Base-by-base conservation (phyloP, 2,797 vertebrate genomes). In the Emys orbicularis region DNA sequence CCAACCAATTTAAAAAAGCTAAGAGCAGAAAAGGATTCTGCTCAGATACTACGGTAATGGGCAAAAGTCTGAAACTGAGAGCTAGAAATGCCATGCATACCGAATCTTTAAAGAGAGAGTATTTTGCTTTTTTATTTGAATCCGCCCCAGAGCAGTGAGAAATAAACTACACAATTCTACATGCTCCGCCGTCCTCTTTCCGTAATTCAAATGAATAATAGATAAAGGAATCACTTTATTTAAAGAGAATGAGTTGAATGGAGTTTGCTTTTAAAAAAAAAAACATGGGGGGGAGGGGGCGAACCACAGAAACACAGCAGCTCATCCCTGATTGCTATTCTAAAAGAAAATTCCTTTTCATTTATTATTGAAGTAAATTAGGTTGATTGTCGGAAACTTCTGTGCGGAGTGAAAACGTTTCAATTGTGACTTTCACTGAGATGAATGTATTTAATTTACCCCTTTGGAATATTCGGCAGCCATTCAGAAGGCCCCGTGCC, bases 321-420 rank as follows among this genome's bases (percentile, higher is more conserved):
- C 91, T 96, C 47, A 44, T 89, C 97, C 93, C 93, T 87, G 95
- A 97, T 97, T 97, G 96, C 96, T 82, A 2, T 44, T 97, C 85
- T 88, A 56, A 90, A 94, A 87, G 90, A 86, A 88, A 83, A 91
- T 89, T 92, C 52, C 81, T 89, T 93, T 95, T 97, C 97, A 95
- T 97, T 98, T 97, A 97, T 98, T 97, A 97, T 95, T 96, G 97
- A 98, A 97, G 94, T 92, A 98, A 98, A 98, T 98, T 96, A 98
- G 94, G 95, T 94, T 96, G 96, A 98, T 98, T 97, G 98, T 97
- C 96, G 94, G 94, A 81, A 97, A 97, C n/a, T 91, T 93, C 94
- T 52, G 89, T 85, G 94, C 54, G 18, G 90, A 94, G 87, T 90
- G 82, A 81, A 92, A 97, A 94, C 27, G 59, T 49, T 96, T 96